These are phyloP conservation scores for Octodon degus DNA, from an alignment of 2,113 vertebrate species.

Conservation along the genomic window DNA sequence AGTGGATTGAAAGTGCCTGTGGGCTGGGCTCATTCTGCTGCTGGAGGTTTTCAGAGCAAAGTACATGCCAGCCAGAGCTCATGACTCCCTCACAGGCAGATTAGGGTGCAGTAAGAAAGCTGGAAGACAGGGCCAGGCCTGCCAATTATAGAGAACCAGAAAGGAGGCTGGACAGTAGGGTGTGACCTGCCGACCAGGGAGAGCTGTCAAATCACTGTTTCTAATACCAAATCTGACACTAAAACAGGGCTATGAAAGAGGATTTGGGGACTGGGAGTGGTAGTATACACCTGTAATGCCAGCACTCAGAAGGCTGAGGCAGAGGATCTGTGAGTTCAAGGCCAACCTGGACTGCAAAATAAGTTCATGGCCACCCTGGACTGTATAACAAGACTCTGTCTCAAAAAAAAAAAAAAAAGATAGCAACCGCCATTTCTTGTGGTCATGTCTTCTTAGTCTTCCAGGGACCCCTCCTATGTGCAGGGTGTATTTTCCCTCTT, in stretches of 20 bases:
- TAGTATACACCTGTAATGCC: neutral
- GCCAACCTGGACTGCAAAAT: too few relatives aligned
- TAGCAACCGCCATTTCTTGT: neutral
- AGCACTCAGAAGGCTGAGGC: neutral
- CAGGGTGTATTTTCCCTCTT: neutral
- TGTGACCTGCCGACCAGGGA: neutral
- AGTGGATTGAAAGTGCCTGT: neutral
- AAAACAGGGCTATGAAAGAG: neutral
- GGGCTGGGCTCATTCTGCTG: too few relatives aligned
- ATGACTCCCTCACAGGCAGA: neutral
- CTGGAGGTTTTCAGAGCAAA: neutral
- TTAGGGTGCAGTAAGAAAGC: neutral
- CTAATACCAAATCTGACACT: neutral
- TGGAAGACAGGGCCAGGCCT: neutral
- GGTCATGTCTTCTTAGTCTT: neutral
- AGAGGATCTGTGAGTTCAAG: neutral
- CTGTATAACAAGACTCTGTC: neutral
- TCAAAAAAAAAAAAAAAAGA: neutral
- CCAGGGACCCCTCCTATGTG: neutral
- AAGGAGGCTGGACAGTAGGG: neutral
- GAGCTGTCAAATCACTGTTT: neutral
- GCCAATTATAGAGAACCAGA: neutral
- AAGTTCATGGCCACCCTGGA: neutral
- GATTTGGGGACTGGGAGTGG: neutral
- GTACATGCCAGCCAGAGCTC: neutral